Percentiles rank a stretch among this genome's conserved stretches.
Evolutionary conservation across 2,113 vertebrate species (phyloP).

Genomic region (Casuarius casuarius): DNA sequence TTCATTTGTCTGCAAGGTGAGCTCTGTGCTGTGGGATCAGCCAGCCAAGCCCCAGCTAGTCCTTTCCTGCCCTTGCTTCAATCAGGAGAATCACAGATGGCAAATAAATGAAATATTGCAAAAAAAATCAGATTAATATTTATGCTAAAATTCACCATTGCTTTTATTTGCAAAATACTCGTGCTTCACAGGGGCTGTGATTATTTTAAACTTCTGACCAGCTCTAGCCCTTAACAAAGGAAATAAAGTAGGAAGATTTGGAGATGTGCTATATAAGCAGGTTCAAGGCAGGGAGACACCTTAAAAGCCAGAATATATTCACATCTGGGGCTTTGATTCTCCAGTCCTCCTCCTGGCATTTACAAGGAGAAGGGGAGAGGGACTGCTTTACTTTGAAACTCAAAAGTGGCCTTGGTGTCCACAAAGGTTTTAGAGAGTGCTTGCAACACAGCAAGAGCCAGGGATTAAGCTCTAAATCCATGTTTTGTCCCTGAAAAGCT

Average conservation of each 20-base stretch:
- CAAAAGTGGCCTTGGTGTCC: not conserved
- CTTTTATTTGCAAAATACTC: not conserved
- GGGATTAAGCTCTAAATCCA: slow-evolving; percentile 41
- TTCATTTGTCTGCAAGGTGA: not conserved
- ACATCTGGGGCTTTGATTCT: not conserved
- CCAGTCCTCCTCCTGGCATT: not conserved
- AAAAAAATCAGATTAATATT: not conserved
- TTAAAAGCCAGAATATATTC: not conserved
- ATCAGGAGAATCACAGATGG: not conserved
- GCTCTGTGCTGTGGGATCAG: not conserved
- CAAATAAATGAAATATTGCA: not conserved
- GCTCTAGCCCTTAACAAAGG: not conserved
- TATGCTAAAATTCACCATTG: not conserved
- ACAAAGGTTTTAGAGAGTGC: slow-evolving; percentile 1
- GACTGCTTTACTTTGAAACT: slow-evolving; percentile 30
- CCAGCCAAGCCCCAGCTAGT: not conserved
- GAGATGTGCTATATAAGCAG: not conserved
- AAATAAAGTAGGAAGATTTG: not conserved
- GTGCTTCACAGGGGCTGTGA: not conserved
- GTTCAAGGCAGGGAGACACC: not conserved
- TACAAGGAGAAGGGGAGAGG: not conserved
- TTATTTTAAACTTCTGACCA: not conserved
- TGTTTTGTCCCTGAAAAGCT: slow-evolving; percentile 35
- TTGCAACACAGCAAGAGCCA: not conserved
- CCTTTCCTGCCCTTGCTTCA: not conserved